Conservation (phyloP, 2,113 vertebrate species). For the Catharus bicknelli region DNA sequence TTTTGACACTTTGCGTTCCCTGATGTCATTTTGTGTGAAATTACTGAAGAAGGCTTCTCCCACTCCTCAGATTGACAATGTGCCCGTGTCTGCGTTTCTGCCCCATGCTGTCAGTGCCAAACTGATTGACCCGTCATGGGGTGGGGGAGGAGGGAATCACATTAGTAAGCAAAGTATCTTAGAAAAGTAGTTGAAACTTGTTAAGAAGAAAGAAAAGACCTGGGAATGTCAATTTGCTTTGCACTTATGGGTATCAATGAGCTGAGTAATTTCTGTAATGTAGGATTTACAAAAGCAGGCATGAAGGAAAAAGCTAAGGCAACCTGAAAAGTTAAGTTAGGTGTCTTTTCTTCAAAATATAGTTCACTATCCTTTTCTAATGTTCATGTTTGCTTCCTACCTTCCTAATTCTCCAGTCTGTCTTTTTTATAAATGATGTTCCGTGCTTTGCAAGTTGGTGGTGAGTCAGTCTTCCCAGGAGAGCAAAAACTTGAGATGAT, state of each 20-base stretch:
- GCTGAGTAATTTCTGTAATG: not conserved
- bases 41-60: constrained; percentile 21
- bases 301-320: not conserved
- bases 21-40: constrained; percentile 54
- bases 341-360: not conserved
- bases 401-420: not conserved
- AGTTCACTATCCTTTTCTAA: not conserved
- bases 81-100: constrained; percentile 27
- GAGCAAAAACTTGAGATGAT: not conserved
- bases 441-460: not conserved
- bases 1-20: constrained; percentile 24
- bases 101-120: constrained; percentile 16
- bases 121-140: not conserved
- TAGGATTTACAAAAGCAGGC: not conserved
- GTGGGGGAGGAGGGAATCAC: not conserved
- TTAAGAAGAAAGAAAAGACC: not conserved
- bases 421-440: not conserved
- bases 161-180: constrained; percentile 2
- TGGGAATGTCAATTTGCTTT: not conserved
- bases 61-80: not conserved
- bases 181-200: constrained; percentile 2
- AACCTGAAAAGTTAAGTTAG: not conserved
- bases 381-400: not conserved
- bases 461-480: constrained; percentile 10
- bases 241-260: not conserved